These are phyloP conservation scores for Rhorus exstirpatorius DNA, from an alignment of 2,888 invertebrate genomes.

Conservation along the genomic window DNA sequence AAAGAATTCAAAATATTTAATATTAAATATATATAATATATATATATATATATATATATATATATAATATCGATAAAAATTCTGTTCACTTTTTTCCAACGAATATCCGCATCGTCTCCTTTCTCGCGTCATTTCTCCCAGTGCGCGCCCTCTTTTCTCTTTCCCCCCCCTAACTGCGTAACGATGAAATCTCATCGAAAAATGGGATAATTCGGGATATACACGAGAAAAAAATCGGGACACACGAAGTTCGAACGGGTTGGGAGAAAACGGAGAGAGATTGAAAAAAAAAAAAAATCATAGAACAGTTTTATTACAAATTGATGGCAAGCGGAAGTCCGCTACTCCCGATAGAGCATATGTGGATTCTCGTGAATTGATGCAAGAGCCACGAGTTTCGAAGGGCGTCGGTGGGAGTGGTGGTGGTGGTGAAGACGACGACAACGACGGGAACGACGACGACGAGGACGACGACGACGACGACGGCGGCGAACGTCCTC, in stretches of 20 bases:
- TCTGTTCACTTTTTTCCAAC: no score
- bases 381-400: slow-evolving; percentile 65
- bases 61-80: no score
- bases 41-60: no score
- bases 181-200: no score
- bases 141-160: neutral
- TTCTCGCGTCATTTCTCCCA: no score
- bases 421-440: slow-evolving; percentile 34
- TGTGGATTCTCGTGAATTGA: slow-evolving; percentile 63
- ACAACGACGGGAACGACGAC: slow-evolving; percentile 18
- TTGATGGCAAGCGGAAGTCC: slow-evolving; percentile 37
- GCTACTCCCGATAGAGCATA: slow-evolving; percentile 45
- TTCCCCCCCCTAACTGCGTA: no score
- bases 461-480: slow-evolving; percentile 48
- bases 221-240: neutral
- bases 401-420: slow-evolving; percentile 52
- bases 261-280: neutral
- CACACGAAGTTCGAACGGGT: neutral
- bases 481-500: slow-evolving; percentile 45
- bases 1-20: no score
- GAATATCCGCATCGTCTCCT: no score
- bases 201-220: neutral
- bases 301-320: slow-evolving; percentile 11
- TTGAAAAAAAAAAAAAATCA: neutral
- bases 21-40: no score